phyloP scores from a whole-genome alignment of 1,140 invertebrate species.

The Euglossa dilemma region DNA sequence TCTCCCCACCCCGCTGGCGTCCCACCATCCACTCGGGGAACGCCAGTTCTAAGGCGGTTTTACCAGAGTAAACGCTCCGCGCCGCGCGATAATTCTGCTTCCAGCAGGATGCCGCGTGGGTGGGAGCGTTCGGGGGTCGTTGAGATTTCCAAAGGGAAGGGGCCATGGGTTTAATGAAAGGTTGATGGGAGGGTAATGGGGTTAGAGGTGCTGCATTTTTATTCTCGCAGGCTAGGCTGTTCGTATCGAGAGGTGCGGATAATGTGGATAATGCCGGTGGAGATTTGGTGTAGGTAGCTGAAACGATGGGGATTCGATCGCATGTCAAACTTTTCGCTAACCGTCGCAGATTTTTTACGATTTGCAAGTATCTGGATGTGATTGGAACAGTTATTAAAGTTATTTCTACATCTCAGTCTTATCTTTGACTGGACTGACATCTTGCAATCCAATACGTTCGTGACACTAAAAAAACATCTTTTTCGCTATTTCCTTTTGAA shows the following conservation, averaged over 20 bases:
- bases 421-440: too few relatives aligned
- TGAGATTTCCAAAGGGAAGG: not conserved
- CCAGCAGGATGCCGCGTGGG: not conserved
- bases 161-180: not conserved
- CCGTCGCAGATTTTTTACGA: too few relatives aligned
- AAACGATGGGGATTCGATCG: too few relatives aligned
- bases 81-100: not conserved
- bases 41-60: not conserved
- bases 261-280: not conserved
- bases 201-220: not conserved
- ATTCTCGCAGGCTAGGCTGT: not conserved
- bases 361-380: too few relatives aligned
- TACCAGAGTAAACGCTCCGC: not conserved
- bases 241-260: not conserved
- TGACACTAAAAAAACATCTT: too few relatives aligned
- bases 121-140: not conserved
- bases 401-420: too few relatives aligned
- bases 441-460: too few relatives aligned
- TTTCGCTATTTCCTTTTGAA: too few relatives aligned
- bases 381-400: too few relatives aligned
- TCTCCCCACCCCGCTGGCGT: not conserved
- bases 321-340: too few relatives aligned
- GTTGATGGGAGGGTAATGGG: not conserved
- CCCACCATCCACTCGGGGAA: slow-evolving; percentile 2
- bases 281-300: not conserved